Evolutionary conservation across 2,113 vertebrate genomes (phyloP).

Genomic region (Setophaga kirtlandii): DNA sequence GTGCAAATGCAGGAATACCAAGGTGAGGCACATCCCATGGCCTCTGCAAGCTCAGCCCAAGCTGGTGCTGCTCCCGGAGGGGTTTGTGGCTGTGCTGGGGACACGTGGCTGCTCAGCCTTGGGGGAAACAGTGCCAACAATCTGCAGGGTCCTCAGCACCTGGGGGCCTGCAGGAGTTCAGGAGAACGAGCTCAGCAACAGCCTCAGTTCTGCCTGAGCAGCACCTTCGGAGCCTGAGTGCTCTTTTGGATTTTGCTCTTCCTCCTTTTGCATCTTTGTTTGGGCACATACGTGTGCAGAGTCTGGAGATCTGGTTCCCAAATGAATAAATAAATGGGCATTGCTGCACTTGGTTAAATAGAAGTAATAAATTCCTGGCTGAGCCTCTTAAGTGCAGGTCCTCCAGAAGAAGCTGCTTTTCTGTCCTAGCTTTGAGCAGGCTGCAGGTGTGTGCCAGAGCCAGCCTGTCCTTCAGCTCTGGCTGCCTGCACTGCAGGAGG

Average conservation of each 20-base stretch:
- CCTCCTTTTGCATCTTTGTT: neutral
- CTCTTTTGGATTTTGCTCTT: neutral
- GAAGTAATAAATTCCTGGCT: neutral
- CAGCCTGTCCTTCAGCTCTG: neutral
- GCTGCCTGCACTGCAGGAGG: accelerated
- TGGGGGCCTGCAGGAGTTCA: accelerated
- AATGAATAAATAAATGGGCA: neutral
- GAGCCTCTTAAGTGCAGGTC: neutral
- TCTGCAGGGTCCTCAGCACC: neutral
- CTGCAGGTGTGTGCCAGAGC: neutral
- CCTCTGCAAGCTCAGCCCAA: accelerated
- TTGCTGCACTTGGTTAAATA: neutral
- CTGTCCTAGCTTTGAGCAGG: neutral
- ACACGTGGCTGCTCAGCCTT: neutral
- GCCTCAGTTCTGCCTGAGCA: neutral
- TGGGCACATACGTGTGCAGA: neutral
- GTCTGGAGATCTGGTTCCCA: neutral
- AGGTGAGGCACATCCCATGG: neutral
- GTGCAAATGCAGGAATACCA: neutral
- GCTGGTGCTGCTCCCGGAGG: neutral
- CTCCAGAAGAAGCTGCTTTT: neutral
- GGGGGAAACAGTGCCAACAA: neutral
- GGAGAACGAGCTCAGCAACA: neutral
- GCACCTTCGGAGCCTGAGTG: neutral
- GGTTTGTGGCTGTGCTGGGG: neutral